Percentiles rank a stretch among this genome's conserved stretches.
phyloP scores from a whole-genome alignment of 2,113 vertebrate species.

The Coryphaenoides rupestris region DNA sequence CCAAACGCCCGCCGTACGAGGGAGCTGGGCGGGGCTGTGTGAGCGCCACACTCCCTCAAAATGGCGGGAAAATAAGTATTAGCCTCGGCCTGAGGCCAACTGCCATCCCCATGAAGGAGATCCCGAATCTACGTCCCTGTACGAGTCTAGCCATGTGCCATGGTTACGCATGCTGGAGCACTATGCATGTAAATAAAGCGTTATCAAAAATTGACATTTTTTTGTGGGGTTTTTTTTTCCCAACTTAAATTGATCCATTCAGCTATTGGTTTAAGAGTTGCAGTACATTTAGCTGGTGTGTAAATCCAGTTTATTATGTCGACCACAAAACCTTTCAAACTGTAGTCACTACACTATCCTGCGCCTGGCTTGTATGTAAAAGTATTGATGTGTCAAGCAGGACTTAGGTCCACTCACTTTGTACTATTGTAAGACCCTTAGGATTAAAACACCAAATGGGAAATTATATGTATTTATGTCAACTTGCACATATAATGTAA shows the following conservation, averaged over 20 bases:
- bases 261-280: not conserved
- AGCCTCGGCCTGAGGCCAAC: constrained; percentile 56
- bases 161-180: constrained; percentile 69
- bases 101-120: constrained; percentile 73
- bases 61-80: constrained; percentile 61
- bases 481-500: no score
- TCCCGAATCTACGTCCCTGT: constrained; percentile 55
- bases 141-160: constrained; percentile 42
- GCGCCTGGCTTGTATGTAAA: no score
- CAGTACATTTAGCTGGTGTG: no score
- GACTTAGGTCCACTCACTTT: no score
- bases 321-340: no score
- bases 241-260: not conserved
- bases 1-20: constrained; percentile 56
- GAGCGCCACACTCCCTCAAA: constrained; percentile 54
- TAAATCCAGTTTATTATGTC: not conserved
- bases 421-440: no score
- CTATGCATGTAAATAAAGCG: constrained; percentile 80
- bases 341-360: no score
- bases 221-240: constrained; percentile 15
- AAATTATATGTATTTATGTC: no score
- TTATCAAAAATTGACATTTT: constrained; percentile 49
- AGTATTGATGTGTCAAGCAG: no score
- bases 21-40: constrained; percentile 50
- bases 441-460: no score